Conservation (phyloP, 2,888 invertebrate genomes). For the Himalopsyche kuldschensis region DNA sequence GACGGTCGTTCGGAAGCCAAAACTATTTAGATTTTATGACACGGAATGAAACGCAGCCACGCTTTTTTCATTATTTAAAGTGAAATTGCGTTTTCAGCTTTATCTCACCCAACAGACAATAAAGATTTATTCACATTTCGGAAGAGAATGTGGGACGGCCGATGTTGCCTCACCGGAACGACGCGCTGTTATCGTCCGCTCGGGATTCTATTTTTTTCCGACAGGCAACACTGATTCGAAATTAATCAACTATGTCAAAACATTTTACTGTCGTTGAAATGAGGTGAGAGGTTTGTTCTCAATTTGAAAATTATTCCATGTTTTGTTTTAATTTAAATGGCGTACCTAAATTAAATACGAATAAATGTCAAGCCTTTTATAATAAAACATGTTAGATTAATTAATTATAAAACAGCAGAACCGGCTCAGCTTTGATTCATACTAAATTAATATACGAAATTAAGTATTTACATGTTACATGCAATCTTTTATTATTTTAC, state of each 20-base stretch:
- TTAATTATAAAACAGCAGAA: no score
- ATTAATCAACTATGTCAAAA: not conserved
- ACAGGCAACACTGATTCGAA: not conserved
- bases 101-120: slow-evolving; percentile 23
- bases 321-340: no score
- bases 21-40: slow-evolving; percentile 1
- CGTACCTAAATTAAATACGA: no score
- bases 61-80: slow-evolving; percentile 29
- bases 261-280: no score
- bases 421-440: no score
- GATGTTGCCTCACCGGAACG: not conserved
- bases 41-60: not conserved
- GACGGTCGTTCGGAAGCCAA: not conserved
- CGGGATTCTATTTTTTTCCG: not conserved
- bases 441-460: no score
- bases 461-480: no score
- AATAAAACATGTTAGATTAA: no score
- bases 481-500: no score
- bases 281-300: no score
- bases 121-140: slow-evolving; percentile 26
- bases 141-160: not conserved
- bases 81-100: slow-evolving; percentile 33
- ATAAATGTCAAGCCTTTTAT: no score
- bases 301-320: no score
- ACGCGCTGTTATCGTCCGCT: not conserved